phyloP scores from a whole-genome alignment of 23 tunicate species.

The Trididemnum nubilum region DNA sequence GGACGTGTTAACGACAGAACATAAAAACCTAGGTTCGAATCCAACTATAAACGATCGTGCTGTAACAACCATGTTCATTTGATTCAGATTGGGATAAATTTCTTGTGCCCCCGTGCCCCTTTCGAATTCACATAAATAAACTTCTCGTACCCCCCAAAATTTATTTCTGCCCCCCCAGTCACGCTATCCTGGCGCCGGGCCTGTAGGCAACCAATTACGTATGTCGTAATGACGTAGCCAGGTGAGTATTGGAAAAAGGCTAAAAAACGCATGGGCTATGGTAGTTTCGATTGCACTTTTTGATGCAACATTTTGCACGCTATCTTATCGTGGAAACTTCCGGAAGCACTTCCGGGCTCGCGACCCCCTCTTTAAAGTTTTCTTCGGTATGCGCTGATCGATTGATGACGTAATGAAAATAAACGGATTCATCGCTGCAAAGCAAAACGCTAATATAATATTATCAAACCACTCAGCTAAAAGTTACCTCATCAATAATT shows the following conservation, averaged over 20 bases:
- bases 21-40: no score
- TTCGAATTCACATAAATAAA: no score
- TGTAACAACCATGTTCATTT: no score
- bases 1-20: no score
- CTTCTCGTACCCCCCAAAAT: no score
- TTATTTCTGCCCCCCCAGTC: no score
- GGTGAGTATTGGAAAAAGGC: constrained; percentile 67
- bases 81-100: no score
- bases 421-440: background rate
- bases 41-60: no score
- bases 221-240: constrained; percentile 80
- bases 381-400: constrained; percentile 49
- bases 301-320: constrained; percentile 25
- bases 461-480: no score
- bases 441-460: background rate
- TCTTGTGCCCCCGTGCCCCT: no score
- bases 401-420: constrained; percentile 41
- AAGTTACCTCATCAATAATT: no score
- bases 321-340: constrained; percentile 30
- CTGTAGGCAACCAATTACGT: constrained; percentile 71
- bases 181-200: no score
- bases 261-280: constrained; percentile 11
- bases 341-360: constrained; percentile 28
- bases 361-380: constrained; percentile 28
- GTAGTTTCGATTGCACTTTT: constrained; percentile 25